A percentile compares a stretch with the other conserved stretches of the same genome.
These are phyloP conservation scores for Pelusios castaneus DNA, from an alignment of 2,113 vertebrate species.

Conservation along the genomic window DNA sequence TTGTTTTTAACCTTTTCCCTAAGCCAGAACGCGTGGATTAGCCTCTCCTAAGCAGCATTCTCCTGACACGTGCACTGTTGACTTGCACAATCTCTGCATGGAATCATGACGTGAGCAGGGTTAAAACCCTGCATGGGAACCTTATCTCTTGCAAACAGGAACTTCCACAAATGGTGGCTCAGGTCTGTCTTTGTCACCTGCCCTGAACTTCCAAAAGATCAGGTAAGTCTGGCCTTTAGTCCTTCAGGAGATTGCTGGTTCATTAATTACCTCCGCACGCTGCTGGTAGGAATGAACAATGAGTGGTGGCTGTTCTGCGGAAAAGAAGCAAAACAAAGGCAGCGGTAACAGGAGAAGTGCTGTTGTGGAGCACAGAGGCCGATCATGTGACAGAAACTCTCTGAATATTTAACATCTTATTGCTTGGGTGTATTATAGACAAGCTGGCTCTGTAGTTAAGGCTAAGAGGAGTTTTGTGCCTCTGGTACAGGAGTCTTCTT, in stretches of 20 bases:
- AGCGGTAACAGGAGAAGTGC: slow-evolving; percentile 30
- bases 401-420: slow-evolving; percentile 51
- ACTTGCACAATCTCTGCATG: not conserved
- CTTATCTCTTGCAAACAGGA: slow-evolving; percentile 25
- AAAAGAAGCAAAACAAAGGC: not conserved
- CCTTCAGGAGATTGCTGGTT: slow-evolving; percentile 56
- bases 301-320: slow-evolving; percentile 31
- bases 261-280: slow-evolving; percentile 58
- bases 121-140: not conserved
- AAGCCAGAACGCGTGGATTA: fast-evolving
- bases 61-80: not conserved
- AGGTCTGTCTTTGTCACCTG: not conserved
- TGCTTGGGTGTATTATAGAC: not conserved
- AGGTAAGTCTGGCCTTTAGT: not conserved
- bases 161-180: not conserved
- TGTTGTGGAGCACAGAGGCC: not conserved
- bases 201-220: slow-evolving; percentile 36
- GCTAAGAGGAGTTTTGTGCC: not conserved
- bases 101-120: not conserved
- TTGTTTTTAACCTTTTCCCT: not conserved
- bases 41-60: fast-evolving
- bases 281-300: slow-evolving; percentile 68
- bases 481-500: not conserved
- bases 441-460: not conserved
- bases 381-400: not conserved